Percentiles rank a stretch among this genome's conserved stretches.
These are phyloP conservation scores for Antheraea yamamai DNA, from an alignment of 2,888 invertebrate genomes.

Conservation along the genomic window DNA sequence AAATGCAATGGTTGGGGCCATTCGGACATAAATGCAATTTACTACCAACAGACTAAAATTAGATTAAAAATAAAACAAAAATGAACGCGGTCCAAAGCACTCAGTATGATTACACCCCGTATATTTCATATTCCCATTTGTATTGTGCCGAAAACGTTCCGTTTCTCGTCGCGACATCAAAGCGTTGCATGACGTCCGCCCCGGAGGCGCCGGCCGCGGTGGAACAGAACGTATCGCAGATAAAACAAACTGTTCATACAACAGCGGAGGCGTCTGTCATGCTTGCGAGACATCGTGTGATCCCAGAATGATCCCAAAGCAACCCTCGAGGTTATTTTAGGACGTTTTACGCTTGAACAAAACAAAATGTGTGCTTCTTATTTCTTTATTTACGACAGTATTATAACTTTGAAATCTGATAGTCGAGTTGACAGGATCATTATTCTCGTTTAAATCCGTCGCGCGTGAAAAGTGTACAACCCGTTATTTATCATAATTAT, in stretches of 20 bases:
- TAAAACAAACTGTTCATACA: constrained; percentile 9
- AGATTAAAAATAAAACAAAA: neutral
- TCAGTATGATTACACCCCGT: constrained; percentile 4
- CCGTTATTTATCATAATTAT: too few relatives aligned
- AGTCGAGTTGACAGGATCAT: too few relatives aligned
- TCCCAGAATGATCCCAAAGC: constrained; percentile 6
- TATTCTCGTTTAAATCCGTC: too few relatives aligned
- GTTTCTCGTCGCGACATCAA: constrained; percentile 5
- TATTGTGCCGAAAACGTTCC: constrained; percentile 12
- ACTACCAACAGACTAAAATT: neutral
- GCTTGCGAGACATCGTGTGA: neutral
- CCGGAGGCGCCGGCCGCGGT: neutral
- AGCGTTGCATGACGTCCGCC: constrained; percentile 5
- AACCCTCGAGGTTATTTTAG: constrained; percentile 2
- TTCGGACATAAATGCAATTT: too few relatives aligned
- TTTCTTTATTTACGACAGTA: neutral
- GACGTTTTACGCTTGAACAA: neutral
- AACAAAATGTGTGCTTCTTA: neutral
- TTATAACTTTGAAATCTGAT: too few relatives aligned
- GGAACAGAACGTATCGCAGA: constrained; percentile 3
- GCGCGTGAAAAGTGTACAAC: too few relatives aligned
- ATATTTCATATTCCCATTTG: constrained; percentile 14
- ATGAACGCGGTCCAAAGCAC: neutral
- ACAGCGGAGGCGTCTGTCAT: constrained; percentile 12
- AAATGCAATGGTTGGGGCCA: too few relatives aligned